These are phyloP conservation scores for Sitobion miscanthi DNA, from an alignment of 1,140 invertebrate species.

Conservation along the genomic window DNA sequence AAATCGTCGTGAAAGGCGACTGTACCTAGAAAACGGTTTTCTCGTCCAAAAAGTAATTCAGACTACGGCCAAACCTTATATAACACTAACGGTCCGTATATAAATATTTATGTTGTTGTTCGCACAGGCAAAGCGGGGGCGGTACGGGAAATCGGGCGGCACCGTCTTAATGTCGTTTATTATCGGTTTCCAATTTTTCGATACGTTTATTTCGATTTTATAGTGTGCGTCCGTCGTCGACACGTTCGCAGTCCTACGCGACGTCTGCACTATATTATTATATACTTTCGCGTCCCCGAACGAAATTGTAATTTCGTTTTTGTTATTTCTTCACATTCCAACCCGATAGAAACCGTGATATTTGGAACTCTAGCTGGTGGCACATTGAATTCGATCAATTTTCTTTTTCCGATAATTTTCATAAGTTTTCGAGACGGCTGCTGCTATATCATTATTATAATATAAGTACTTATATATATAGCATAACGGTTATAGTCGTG, in stretches of 20 bases:
- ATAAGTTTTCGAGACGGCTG: background rate
- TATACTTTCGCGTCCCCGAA: background rate
- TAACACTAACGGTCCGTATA: constrained; percentile 7
- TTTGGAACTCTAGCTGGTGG: background rate
- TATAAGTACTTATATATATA: too few relatives aligned
- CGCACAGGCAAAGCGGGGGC: background rate
- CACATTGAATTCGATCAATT: background rate
- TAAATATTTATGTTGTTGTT: background rate
- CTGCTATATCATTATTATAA: background rate
- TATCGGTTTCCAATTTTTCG: constrained; percentile 6
- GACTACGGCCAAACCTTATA: background rate
- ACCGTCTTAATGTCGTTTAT: background rate
- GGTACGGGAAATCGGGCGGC: background rate
- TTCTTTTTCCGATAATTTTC: background rate
- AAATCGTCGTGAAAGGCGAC: background rate
- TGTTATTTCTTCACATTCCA: background rate
- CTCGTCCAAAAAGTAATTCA: background rate
- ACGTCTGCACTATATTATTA: background rate
- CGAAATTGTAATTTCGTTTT: background rate
- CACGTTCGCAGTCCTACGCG: background rate
- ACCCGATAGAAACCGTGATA: background rate
- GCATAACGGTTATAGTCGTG: background rate
- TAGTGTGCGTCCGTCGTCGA: background rate
- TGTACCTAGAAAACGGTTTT: background rate
- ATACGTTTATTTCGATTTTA: background rate